Percentiles rank a stretch among this genome's conserved stretches.
Evolutionary conservation across 2,888 invertebrate species (phyloP).

Genomic region (Pristionchus maxplancki): DNA sequence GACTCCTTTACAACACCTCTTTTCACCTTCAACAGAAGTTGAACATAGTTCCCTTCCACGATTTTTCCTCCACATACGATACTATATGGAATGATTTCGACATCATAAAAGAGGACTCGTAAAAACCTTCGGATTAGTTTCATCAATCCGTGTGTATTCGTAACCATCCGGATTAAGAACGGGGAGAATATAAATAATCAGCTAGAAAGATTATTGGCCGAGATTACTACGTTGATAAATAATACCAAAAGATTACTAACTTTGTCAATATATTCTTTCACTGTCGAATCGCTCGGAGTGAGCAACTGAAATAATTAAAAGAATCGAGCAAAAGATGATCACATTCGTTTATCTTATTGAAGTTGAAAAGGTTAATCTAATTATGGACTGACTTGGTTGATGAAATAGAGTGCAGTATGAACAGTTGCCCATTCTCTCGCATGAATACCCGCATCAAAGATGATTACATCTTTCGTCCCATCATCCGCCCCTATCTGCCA

Average conservation of each 20-base stretch:
- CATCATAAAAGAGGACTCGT: too few species aligned
- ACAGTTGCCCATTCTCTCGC: constrained; percentile 73
- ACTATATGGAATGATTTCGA: constrained; percentile 53
- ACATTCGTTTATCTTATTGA: too few species aligned
- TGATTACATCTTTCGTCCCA: constrained; percentile 68
- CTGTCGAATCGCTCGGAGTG: not conserved
- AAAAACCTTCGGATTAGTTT: constrained; percentile 70
- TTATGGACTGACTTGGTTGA: constrained; percentile 64
- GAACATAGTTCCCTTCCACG: constrained; percentile 68
- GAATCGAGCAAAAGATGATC: not conserved
- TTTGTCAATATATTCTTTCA: constrained; percentile 62
- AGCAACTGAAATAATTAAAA: constrained; percentile 37
- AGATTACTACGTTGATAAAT: too few species aligned
- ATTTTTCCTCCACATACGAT: constrained; percentile 75
- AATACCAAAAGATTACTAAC: too few species aligned
- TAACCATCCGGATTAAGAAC: constrained; percentile 76
- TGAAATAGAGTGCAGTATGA: constrained; percentile 75
- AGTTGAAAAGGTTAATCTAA: constrained; percentile 18
- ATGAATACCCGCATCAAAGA: constrained; percentile 76
- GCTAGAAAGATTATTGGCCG: too few species aligned
- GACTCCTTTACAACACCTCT: constrained; percentile 74
- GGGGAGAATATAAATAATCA: constrained; percentile 74
- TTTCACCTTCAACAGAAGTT: constrained; percentile 58
- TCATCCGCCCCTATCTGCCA: constrained; percentile 70
- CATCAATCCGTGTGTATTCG: constrained; percentile 73